phyloP scores from a whole-genome alignment of 2,888 invertebrate species.

The Marasmarcha lunaedactyla region DNA sequence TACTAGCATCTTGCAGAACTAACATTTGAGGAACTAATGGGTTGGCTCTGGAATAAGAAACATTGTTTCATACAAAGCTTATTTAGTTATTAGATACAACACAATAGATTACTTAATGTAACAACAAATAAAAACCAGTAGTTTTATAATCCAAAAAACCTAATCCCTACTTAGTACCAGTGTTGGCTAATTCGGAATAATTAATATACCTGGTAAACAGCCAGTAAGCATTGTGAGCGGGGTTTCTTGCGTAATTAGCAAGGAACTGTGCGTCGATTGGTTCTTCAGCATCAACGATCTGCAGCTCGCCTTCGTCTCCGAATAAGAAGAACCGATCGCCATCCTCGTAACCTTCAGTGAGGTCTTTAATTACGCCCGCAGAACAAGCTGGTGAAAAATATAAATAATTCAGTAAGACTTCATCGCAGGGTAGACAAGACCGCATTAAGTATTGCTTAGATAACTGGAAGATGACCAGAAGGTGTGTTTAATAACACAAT shows the following conservation, averaged over 20 bases:
- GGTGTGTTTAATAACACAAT: no score
- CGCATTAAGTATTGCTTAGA: no score
- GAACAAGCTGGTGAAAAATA: conserved; percentile 23
- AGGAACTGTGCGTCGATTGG: conserved; percentile 23
- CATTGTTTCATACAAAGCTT: background rate
- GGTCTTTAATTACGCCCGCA: conserved; percentile 29
- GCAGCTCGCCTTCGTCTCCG: conserved; percentile 30
- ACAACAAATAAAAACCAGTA: no score
- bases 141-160: no score
- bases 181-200: background rate
- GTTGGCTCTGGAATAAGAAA: conserved; percentile 23
- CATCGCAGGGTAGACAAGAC: no score
- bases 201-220: conserved; percentile 30
- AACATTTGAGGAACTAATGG: conserved; percentile 25
- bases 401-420: no score
- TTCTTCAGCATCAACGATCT: conserved; percentile 25
- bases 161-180: no score
- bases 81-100: no score
- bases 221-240: conserved; percentile 28
- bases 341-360: conserved; percentile 24
- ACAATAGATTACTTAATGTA: no score
- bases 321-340: conserved; percentile 34
- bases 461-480: no score
- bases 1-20: conserved; percentile 16
- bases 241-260: conserved; percentile 19